phyloP scores from a whole-genome alignment of 2,888 invertebrate species.

The Cyclophora albipunctata region DNA sequence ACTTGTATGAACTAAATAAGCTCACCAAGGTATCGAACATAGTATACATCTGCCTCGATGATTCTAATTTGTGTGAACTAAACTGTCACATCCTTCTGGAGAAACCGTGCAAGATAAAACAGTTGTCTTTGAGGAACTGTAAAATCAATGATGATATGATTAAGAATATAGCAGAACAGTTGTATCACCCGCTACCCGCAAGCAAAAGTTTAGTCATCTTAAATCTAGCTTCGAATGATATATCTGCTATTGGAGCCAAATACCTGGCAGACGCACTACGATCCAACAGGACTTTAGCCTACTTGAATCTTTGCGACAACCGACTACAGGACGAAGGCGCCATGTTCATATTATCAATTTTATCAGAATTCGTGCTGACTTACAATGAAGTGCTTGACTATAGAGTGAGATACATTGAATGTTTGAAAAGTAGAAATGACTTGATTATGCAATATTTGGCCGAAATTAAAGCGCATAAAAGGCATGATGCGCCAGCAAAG shows the following conservation, averaged over 20 bases:
- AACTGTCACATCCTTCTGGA: slow-evolving; percentile 36
- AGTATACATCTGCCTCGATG: slow-evolving; percentile 43
- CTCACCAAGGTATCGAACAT: slow-evolving; percentile 31
- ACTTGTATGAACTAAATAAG: slow-evolving; percentile 37
- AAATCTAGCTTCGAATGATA: slow-evolving; percentile 44
- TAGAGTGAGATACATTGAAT: slow-evolving; percentile 24
- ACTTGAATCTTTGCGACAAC: slow-evolving; percentile 47
- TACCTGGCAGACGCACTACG: slow-evolving; percentile 34
- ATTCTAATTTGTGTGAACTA: slow-evolving; percentile 26
- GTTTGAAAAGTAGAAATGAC: slow-evolving; percentile 29
- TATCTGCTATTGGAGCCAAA: slow-evolving; percentile 41
- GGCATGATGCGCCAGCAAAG: too few relatives aligned
- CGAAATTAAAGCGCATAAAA: slow-evolving; percentile 17
- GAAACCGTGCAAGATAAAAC: slow-evolving; percentile 23
- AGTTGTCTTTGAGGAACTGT: slow-evolving; percentile 44
- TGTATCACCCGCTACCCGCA: slow-evolving; percentile 28
- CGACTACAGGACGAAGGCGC: slow-evolving; percentile 40
- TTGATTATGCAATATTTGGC: slow-evolving; percentile 5
- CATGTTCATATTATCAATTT: slow-evolving; percentile 22
- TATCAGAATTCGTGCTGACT: slow-evolving; percentile 36
- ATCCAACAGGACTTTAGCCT: slow-evolving; percentile 37
- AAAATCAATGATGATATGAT: slow-evolving; percentile 34
- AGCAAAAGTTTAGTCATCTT: slow-evolving; percentile 34
- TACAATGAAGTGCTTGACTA: slow-evolving; percentile 30
- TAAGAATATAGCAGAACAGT: slow-evolving; percentile 27